A percentile compares a stretch with the other conserved stretches of the same genome.
Evolutionary conservation across 1,140 invertebrate genomes (phyloP).

Genomic region (Nasonia giraulti): DNA sequence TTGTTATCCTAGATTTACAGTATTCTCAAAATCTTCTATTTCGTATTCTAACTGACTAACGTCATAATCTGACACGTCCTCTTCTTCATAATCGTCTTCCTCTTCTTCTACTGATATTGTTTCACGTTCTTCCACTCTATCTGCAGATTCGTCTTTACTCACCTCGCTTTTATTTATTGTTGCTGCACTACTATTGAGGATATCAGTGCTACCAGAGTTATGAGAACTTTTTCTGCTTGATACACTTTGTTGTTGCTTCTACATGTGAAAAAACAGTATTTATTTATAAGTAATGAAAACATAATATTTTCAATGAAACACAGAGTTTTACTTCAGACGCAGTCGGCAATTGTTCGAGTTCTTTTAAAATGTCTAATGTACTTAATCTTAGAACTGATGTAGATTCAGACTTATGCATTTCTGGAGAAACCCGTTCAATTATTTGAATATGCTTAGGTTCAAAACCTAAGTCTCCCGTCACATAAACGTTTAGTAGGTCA

Average conservation of each 20-base stretch:
- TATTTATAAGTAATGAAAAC: neutral
- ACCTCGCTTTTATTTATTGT: neutral
- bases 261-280: neutral
- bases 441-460: slow-evolving; percentile 49
- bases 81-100: neutral
- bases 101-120: neutral
- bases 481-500: slow-evolving; percentile 36
- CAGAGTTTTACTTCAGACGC: neutral
- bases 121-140: neutral
- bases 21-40: neutral
- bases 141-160: neutral
- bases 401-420: neutral
- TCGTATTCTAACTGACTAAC: neutral
- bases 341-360: slow-evolving; percentile 2
- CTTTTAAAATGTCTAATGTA: slow-evolving; percentile 5
- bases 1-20: neutral
- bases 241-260: neutral
- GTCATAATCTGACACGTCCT: neutral
- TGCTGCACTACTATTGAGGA: neutral
- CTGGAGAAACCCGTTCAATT: neutral
- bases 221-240: neutral
- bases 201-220: neutral
- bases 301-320: neutral
- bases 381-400: neutral
- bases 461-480: slow-evolving; percentile 52